Evolutionary conservation across 2,888 invertebrate genomes (phyloP).

Genomic region (Seira ritae): DNA sequence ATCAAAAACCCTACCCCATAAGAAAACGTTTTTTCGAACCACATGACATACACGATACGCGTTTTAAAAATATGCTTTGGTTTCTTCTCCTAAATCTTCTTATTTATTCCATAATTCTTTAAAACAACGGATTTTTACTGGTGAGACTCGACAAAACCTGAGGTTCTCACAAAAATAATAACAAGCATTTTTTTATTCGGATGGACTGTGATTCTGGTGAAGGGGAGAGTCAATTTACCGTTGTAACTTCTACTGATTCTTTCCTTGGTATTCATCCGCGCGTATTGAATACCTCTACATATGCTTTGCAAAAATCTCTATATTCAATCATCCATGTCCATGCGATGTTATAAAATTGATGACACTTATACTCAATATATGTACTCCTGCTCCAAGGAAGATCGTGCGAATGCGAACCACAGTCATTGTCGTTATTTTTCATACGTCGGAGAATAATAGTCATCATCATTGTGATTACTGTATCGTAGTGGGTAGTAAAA

Average conservation of each 20-base stretch:
- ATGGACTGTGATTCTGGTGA: neutral
- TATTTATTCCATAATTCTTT: neutral
- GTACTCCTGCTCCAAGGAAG: no score
- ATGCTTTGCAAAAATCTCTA: constrained; percentile 25
- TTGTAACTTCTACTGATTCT: neutral
- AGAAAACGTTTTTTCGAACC: neutral
- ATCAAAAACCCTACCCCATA: no score
- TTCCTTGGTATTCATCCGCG: neutral
- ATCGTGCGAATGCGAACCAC: neutral
- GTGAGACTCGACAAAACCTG: constrained; percentile 27
- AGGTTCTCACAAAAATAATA: constrained; percentile 32
- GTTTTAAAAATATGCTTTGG: neutral
- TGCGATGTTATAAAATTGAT: constrained; percentile 17
- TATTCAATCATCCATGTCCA: constrained; percentile 51
- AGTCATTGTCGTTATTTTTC: no score
- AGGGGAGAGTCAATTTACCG: neutral
- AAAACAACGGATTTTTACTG: constrained; percentile 6
- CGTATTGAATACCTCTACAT: neutral
- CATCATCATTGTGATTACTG: constrained; percentile 4
- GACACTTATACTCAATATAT: no score
- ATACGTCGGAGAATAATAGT: no score
- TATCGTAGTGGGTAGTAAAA: constrained; percentile 9
- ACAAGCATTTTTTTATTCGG: neutral
- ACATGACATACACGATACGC: neutral
- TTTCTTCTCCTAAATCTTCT: neutral